Evolutionary conservation across 2,888 invertebrate genomes (phyloP), one percentile per base, ranked within the genome.

Genomic region (Acholoe squamosa): DNA sequence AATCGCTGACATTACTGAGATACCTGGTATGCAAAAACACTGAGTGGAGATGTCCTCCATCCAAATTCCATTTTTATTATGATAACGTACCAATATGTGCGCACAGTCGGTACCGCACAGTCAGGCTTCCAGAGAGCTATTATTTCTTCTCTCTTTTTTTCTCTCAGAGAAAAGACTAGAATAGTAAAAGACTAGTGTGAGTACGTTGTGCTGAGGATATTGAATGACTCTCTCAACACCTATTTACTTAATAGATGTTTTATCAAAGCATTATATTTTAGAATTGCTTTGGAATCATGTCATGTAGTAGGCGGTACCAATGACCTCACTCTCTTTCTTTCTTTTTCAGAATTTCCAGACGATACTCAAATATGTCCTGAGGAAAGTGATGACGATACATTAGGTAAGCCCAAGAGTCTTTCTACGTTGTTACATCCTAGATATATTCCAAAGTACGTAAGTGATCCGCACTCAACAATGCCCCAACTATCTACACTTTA

Each of bases 281-380:
- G 61, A 3, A 61, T 61, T 61, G 22, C 19, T 61, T 61, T 25
- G 31, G 14, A 71, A n/a, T 28, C 71, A 14, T 71, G 28, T n/a
- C 71, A 71, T 71, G 71, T 71, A 43, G 43, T 61, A 61, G 22
- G 61, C 61, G 61, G 61, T 3, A 43, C 43, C 43, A 43, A 3
- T 43, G 43, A 43, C 43, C 43, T 43, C 43, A 61, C 31, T 80
- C 33, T 80, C 0, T 22, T 86, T 86, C 54, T 86, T 52, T 56
- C 0, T 54, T n/a, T 86, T 86, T 1, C 86, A 86, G 86, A 86
- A 56, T 86, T 86, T 86, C 86, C 86, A 52, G 86, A 86, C 33
- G 86, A 86, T 31, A 86, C 86, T n/a, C 86, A 86, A 86, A 86
- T 86, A 86, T 86, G 86, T 86, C 86, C 86, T 7, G 86, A 86